Base-by-base conservation (phyloP, 1,140 invertebrate genomes). In the Homalodisca vitripennis region DNA sequence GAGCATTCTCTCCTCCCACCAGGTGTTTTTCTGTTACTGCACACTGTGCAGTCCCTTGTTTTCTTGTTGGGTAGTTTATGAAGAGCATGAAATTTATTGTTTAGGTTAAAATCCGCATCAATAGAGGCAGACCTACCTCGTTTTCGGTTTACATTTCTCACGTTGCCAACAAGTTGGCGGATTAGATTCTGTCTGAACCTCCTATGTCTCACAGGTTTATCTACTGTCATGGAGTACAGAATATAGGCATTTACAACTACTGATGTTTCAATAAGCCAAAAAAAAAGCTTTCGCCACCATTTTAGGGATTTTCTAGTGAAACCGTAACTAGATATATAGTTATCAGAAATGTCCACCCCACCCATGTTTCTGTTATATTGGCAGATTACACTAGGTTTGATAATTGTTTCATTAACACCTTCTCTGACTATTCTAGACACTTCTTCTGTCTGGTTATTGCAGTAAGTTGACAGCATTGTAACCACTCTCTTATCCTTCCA, bases 271-370 rank as follows among this genome's bases (percentile, higher is more conserved):
- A 65, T 12, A n/a, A 65, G 32, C 62, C 62, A 41, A 22, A 65
- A 65, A 62, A 65, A 65, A 6, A 65, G 26, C 41, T 65, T 65
- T n/a, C 32, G 29, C 32, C 63, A 65, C 63, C 63, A 65, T 32
- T 65, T 65, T 24, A 41, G 31, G 2, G 6, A 10, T 41, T 31
- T 22, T 22, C 20, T n/a, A 6, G 29, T 10, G 24, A 41, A 20
- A 32, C 6, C 17, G 27, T 2, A 41, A 65, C 2, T n/a, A n/a
- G n/a, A n/a, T n/a, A 41, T 65, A 32, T 34, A 34, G 22, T 32
- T 10, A 65, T 32, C 32, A n/a, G 6, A 12, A 41, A 12, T 30
- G 27, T 62, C 57, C 20, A 62, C 57, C 10, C 57, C 63, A 2
- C 32, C 63, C 63, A 65, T 65, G 32, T 13, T 6, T 22, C 41